Base-by-base conservation (phyloP, 2,113 vertebrate genomes). In the Anser brachyrhynchus region DNA sequence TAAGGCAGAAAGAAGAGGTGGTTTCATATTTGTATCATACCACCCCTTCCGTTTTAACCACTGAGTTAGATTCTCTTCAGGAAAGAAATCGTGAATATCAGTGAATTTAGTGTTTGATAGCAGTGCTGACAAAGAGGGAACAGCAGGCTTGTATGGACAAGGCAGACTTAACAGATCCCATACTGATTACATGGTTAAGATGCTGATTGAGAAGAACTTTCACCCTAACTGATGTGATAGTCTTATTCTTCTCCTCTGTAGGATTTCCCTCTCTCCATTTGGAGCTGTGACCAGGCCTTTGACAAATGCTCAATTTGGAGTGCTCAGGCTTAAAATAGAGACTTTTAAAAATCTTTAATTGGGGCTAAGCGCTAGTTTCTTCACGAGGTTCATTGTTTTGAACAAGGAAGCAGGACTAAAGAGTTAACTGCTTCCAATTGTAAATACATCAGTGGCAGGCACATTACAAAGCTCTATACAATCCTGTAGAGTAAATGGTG, bases 381-480 rank as follows among this genome's bases (percentile, higher is more conserved):
- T 96, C 84, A 92, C 84, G 91, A 62, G n/a, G 75, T 46, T 90
- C 95, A 96, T 96, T 97, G 96, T 97, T 94, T 80, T 37, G 91
- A 79, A 93, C 89, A 96, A 96, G 93, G 92, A 92, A 94, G 91
- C 39, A 52, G 64, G 73, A 94, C 95, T 95, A 74, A 96, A 89
- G 96, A 96, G 96, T 96, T 97, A 97, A 97, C 93, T 95, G 96
- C 96, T 95, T 93, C 95, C 93, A 96, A 96, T 97, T 94, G 91
- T 93, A 94, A 92, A 90, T 94, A 93, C 92, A 91, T 93, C 96
- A 92, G 92, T 70, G 84, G 86, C 89, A 92, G 93, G 58, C 95
- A 39, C 94, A 37, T 93, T 91, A 97, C 70, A 95, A 97, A 97
- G 95, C 92, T 79, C 95, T 93, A 94, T 96, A 96, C 91, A 96